phyloP scores from a whole-genome alignment of 2,888 invertebrate species.

The Bombylius discolor region DNA sequence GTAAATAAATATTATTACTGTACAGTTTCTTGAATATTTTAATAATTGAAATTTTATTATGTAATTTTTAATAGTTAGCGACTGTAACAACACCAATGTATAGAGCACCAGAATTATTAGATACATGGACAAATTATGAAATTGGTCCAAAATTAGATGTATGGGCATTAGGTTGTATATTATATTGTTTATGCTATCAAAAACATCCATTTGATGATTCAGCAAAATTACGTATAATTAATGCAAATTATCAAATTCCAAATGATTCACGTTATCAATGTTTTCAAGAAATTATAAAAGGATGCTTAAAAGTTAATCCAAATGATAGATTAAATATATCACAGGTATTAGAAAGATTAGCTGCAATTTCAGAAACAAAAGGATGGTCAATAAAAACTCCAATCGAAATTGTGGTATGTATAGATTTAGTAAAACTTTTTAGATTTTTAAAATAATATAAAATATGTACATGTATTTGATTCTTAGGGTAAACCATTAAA shows the following conservation, averaged over 20 bases:
- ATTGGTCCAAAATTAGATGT: slow-evolving; percentile 85
- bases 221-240: slow-evolving; percentile 87
- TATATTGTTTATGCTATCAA: slow-evolving; percentile 83
- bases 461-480: neutral
- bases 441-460: too few relatives aligned
- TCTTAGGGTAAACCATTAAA: slow-evolving; percentile 27
- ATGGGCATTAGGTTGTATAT: slow-evolving; percentile 94
- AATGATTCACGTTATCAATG: slow-evolving; percentile 68
- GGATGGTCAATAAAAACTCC: slow-evolving; percentile 71
- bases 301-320: slow-evolving; percentile 73
- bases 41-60: neutral
- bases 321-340: slow-evolving; percentile 64
- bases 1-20: slow-evolving; percentile 37
- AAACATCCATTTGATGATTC: slow-evolving; percentile 96
- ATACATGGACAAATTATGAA: slow-evolving; percentile 90
- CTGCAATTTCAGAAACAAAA: slow-evolving; percentile 77
- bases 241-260: slow-evolving; percentile 85
- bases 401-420: slow-evolving; percentile 34
- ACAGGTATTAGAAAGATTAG: slow-evolving; percentile 70
- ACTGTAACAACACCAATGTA: slow-evolving; percentile 87
- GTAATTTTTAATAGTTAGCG: slow-evolving; percentile 45
- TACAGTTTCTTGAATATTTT: neutral
- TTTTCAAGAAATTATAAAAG: slow-evolving; percentile 81
- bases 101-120: slow-evolving; percentile 95
- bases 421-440: neutral